Conservation (phyloP, 2,797 vertebrate species). For the Pygocentrus nattereri region DNA sequence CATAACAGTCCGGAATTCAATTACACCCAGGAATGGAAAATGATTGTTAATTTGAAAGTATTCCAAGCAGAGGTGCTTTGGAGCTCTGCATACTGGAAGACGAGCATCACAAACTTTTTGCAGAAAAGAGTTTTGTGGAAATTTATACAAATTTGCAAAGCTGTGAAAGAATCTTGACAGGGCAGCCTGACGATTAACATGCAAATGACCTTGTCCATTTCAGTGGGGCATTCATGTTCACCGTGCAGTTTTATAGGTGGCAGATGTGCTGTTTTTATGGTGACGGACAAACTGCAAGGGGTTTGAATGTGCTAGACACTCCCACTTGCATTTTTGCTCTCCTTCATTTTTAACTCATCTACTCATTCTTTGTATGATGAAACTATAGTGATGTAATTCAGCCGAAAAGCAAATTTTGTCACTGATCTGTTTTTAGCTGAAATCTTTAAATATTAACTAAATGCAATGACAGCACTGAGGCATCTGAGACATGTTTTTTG, state of each 20-base stretch:
- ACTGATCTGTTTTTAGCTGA: no score
- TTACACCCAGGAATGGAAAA: constrained; percentile 49
- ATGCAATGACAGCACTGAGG: no score
- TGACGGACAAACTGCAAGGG: no score
- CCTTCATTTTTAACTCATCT: no score
- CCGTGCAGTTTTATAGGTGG: constrained; percentile 44
- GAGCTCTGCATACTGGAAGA: neutral
- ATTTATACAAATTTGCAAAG: constrained; percentile 52
- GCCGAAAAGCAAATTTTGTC: no score
- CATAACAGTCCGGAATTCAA: constrained; percentile 68
- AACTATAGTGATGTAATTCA: no score
- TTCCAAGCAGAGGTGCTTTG: neutral
- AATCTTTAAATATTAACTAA: no score
- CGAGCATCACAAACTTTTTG: neutral
- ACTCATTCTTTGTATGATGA: no score
- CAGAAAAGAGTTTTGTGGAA: neutral
- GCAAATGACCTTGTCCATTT: neutral
- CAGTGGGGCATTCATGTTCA: constrained; percentile 49
- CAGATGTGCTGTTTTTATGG: neutral
- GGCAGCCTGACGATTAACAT: constrained; percentile 27
- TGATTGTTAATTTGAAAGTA: neutral
- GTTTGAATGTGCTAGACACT: no score
- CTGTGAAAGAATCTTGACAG: neutral
- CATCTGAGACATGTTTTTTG: no score
- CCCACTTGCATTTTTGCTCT: neutral